Conservation (phyloP, 2,113 vertebrate genomes). For the Picathartes gymnocephalus region DNA sequence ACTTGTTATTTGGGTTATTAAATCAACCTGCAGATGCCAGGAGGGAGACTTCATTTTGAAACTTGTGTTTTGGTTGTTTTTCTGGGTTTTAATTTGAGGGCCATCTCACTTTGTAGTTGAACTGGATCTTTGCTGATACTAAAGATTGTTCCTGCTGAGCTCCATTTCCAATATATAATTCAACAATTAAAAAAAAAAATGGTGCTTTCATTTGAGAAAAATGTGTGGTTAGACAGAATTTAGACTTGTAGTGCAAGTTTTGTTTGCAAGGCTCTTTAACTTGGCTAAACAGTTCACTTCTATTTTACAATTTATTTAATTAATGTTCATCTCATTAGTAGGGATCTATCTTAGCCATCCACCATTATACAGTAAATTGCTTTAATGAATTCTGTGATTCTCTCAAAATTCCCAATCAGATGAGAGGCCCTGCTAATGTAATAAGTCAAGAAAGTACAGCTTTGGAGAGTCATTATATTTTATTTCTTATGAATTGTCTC, state of each 20-base stretch:
- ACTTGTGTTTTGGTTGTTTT: neutral
- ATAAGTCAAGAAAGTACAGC: constrained; percentile 50
- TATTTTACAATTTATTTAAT: constrained; percentile 58
- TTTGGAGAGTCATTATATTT: constrained; percentile 55
- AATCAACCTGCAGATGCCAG: neutral
- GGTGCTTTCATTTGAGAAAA: neutral
- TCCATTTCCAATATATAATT: neutral
- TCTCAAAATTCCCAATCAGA: constrained; percentile 61
- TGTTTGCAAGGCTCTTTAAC: constrained; percentile 43
- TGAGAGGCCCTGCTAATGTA: constrained; percentile 43
- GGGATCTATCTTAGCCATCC: constrained; percentile 58
- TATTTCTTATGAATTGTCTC: constrained; percentile 35
- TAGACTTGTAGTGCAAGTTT: neutral
- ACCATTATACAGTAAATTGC: constrained; percentile 62
- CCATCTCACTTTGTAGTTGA: neutral
- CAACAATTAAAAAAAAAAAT: neutral
- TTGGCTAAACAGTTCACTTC: constrained; percentile 43
- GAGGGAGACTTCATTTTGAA: neutral
- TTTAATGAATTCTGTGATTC: constrained; percentile 68
- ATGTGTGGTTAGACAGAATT: neutral
- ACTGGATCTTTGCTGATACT: neutral
- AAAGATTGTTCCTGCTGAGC: neutral
- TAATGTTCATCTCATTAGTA: constrained; percentile 66
- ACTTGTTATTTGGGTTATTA: neutral
- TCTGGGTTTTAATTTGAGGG: no score